Base-by-base conservation (phyloP, 2,113 vertebrate species). In the Proteles cristata region DNA sequence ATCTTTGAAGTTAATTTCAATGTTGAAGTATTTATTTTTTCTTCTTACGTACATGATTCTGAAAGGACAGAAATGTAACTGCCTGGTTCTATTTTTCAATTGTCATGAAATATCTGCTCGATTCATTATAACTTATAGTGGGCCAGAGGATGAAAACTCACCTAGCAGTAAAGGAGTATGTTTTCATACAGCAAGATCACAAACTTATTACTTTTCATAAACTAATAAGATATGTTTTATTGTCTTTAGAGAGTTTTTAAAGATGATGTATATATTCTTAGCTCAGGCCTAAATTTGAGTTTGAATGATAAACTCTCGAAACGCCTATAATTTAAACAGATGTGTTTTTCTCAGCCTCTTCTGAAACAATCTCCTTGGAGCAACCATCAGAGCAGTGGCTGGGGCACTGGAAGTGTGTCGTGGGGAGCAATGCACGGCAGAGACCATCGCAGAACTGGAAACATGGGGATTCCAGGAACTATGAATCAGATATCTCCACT, bases 331-430 rank as follows among this genome's bases (percentile, higher is more conserved):
- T 89, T 76, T 61, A 92, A 97, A 31, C 39, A 2, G 48, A 63
- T 98, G 1, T 97, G 85, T 81, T 89, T 92, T 96, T 95, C 96
- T 33, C 97, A 99, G 99, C 99, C 99, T 98, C 99, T 99, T 98
- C 99, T 99, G 99, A 99, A 99, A 98, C 99, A 99, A 50, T 99
- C 99, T 35, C 99, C 99, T 0, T 99, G 99, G 99, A 99, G 99
- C 98, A 99, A 98, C 96, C 99, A 99, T 98, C 99, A 99, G 98
- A 99, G 99, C 93, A 99, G 99, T 0, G 99, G 99, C 96, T 99
- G 99, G 99, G 99, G 99, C 98, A 99, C 99, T 0, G 99, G 99
- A 55, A 99, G 99, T 96, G 99, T 99, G 99, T 99, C 99, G 74
- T 99, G 99, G 99, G 99, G 99, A 97, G 99, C 99, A 16, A 94